These are phyloP conservation scores for Thalassarche chlororhynchos DNA, from an alignment of 2,113 vertebrate species.

Conservation along the genomic window DNA sequence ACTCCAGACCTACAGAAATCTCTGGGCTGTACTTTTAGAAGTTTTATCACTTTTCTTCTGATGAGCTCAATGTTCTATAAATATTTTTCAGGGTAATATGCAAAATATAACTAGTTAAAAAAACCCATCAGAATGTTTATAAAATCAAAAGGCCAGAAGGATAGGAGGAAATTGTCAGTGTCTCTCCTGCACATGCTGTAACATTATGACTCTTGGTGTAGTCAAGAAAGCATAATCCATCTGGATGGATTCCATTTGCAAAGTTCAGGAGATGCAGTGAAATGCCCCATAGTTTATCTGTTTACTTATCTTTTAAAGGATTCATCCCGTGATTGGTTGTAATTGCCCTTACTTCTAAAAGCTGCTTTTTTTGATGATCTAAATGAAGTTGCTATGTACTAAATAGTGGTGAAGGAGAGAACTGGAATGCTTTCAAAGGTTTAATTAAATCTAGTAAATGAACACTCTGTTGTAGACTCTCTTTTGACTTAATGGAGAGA, in stretches of 20 bases:
- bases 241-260: not conserved
- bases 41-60: not conserved
- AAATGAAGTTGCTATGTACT: slow-evolving; percentile 22
- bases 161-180: not conserved
- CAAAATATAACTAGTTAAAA: not conserved
- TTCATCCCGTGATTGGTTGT: not conserved
- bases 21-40: not conserved
- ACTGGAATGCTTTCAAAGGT: slow-evolving; percentile 35
- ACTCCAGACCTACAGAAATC: not conserved
- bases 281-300: not conserved
- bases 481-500: slow-evolving; percentile 26
- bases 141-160: not conserved
- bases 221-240: not conserved
- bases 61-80: not conserved
- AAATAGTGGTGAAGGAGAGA: not conserved
- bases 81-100: not conserved
- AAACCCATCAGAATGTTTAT: not conserved
- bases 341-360: slow-evolving; percentile 43
- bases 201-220: not conserved
- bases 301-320: not conserved
- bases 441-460: slow-evolving; percentile 56
- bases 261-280: not conserved
- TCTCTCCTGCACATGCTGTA: not conserved
- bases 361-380: not conserved
- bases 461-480: not conserved